Base-by-base conservation (phyloP, 1,140 invertebrate genomes). In the Chrysopa pallens region DNA sequence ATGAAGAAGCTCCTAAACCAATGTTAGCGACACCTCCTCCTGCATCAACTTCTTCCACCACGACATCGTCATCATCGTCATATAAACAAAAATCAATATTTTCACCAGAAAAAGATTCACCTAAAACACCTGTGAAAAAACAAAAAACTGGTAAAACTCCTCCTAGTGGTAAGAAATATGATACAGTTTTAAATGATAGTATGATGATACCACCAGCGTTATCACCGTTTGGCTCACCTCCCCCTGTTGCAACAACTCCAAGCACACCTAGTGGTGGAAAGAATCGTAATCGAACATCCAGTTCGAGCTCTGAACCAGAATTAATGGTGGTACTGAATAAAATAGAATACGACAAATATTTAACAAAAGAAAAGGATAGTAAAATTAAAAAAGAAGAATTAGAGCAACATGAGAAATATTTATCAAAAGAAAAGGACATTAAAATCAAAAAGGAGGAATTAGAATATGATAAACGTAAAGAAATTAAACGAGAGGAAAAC, bases 31-130 rank as follows among this genome's bases (percentile, higher is more conserved):
- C 12, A 40, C n/a, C 12, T 40, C 14, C 11, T 4, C 39, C 4
- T 27, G 17, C 17, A 23, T 3, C 17, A 23, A 23, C 17, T 23
- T 23, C 17, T 23, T 23, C 17, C 5, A 23, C 17, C 17, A 8
- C 17, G n/a, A 11, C 23, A 11, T 4, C 9, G 4, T 17, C 15
- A 17, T 11, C 12, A 40, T n/a, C 12, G 13, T 8, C 11, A 2
- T 17, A 11, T 17, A 56, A 56, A 40, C 54, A 59, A 2, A 62
- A 55, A 37, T 66, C 64, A 1, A 42, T 67, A 0, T 73, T 73
- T 46, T 71, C 69, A 38, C 71, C 70, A 0, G 67, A 70, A 42
- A 67, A 67, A 50, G 29, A 46, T 29, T 38, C 48, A 46, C 46
- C 46, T 28, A 47, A 47, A 46, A 50, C 49, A 44, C 28, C 36